phyloP scores from a whole-genome alignment of 2,797 vertebrate species.

The Myotis pilosus region DNA sequence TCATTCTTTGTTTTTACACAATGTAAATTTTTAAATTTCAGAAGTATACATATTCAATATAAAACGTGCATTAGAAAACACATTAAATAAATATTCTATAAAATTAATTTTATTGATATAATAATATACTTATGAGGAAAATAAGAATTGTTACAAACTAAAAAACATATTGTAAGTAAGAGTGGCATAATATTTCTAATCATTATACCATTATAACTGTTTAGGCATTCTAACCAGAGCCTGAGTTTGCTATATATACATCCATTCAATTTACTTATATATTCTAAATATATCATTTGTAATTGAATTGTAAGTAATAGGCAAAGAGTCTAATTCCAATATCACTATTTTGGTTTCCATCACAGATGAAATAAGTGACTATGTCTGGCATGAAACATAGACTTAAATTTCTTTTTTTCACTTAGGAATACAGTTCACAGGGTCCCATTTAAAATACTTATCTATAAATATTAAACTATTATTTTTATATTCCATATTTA shows the following conservation, averaged over 20 bases:
- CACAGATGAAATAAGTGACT: neutral
- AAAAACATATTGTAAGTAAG: neutral
- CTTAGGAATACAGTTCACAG: neutral
- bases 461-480: neutral
- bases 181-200: neutral
- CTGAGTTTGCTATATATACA: neutral
- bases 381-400: neutral
- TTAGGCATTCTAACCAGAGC: neutral
- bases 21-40: neutral
- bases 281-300: neutral
- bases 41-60: neutral
- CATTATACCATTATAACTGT: neutral
- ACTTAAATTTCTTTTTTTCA: neutral
- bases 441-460: neutral
- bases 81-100: neutral
- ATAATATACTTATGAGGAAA: neutral
- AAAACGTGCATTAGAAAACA: neutral
- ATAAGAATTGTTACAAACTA: neutral
- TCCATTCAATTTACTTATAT: neutral
- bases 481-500: neutral
- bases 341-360: neutral
- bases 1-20: neutral
- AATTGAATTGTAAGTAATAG: neutral
- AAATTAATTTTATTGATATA: neutral
- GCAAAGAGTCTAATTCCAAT: neutral